Conservation (phyloP, 2,888 invertebrate genomes). For the Podabrus alpinus region DNA sequence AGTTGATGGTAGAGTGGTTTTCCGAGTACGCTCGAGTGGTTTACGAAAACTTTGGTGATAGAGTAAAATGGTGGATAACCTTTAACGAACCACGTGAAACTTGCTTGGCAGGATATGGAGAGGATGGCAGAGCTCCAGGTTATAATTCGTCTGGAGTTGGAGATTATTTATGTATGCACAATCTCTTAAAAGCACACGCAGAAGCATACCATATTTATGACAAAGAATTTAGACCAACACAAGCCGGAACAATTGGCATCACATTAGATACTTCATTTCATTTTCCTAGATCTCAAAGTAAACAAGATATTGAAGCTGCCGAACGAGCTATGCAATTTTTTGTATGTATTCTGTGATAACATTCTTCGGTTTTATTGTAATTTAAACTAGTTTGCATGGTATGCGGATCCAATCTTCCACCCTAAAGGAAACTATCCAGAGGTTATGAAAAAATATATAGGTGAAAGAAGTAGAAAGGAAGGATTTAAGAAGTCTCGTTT, state of each 20-base stretch:
- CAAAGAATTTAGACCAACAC: constrained; percentile 52
- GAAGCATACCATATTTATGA: constrained; percentile 64
- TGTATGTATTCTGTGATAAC: constrained; percentile 49
- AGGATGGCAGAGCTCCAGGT: constrained; percentile 46
- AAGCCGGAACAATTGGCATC: constrained; percentile 64
- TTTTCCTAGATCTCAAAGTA: constrained; percentile 54
- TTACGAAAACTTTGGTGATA: constrained; percentile 41
- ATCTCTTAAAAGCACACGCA: constrained; percentile 67
- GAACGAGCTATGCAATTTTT: constrained; percentile 61
- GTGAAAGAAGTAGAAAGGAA: constrained; percentile 59
- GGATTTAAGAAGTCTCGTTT: constrained; percentile 62
- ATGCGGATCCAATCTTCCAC: constrained; percentile 61
- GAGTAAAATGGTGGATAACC: constrained; percentile 58
- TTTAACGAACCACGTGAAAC: constrained; percentile 57
- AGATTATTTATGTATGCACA: constrained; percentile 66
- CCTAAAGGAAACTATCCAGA: constrained; percentile 63
- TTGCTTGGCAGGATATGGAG: constrained; percentile 44
- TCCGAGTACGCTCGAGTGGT: constrained; percentile 61
- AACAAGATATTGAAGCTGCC: constrained; percentile 63
- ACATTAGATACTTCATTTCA: constrained; percentile 65
- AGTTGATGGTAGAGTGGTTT: constrained; percentile 59
- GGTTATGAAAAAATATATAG: constrained; percentile 60
- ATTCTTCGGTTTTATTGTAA: not conserved
- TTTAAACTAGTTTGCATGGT: constrained; percentile 55
- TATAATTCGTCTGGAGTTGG: constrained; percentile 57